Percentiles rank a stretch among this genome's conserved stretches.
phyloP scores from a whole-genome alignment of 2,113 vertebrate genomes.

The Nannospalax galili region DNA sequence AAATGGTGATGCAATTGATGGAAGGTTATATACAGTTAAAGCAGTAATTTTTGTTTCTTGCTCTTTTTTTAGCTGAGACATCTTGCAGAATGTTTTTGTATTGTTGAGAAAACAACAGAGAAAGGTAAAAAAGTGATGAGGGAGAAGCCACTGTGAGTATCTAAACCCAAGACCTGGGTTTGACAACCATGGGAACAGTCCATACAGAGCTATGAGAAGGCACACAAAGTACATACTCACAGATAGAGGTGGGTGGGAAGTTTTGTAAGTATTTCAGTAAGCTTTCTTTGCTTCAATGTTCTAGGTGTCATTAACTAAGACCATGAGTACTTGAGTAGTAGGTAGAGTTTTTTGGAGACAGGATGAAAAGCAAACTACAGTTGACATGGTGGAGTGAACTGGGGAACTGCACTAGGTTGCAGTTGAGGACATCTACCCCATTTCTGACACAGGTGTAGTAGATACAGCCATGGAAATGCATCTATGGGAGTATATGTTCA shows the following conservation, averaged over 20 bases:
- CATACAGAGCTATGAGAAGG: background rate
- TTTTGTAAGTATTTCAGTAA: background rate
- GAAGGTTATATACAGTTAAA: background rate
- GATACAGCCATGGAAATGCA: background rate
- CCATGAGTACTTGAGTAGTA: background rate
- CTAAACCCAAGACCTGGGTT: background rate
- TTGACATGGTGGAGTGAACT: background rate
- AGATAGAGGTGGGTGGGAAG: background rate
- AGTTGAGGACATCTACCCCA: background rate
- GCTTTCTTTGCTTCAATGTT: background rate
- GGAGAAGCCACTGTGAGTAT: background rate
- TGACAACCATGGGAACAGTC: background rate
- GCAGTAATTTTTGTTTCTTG: background rate
- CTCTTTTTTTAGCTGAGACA: background rate
- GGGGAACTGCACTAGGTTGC: background rate
- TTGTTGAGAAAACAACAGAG: background rate
- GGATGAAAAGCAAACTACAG: background rate
- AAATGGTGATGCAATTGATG: background rate
- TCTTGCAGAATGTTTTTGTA: background rate
- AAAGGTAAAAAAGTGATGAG: background rate
- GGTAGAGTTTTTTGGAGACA: background rate
- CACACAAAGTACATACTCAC: background rate
- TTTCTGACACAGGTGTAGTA: background rate
- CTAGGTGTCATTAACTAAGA: background rate
- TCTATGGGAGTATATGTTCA: background rate